Base-by-base conservation (phyloP, 2,888 invertebrate genomes). In the Lasioglossum leucozonium region DNA sequence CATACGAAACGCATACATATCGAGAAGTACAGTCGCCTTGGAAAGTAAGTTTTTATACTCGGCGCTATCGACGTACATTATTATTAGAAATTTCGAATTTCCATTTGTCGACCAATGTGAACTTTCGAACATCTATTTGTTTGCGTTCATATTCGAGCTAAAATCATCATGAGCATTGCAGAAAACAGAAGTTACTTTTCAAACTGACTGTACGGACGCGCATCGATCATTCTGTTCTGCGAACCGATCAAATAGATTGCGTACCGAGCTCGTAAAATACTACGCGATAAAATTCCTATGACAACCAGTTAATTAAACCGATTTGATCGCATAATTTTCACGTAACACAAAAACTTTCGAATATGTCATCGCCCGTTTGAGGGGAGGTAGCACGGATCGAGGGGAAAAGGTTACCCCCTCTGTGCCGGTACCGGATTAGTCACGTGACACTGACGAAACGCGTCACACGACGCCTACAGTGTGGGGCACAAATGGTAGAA, bases 1-100 rank as follows among this genome's bases (percentile, higher is more conserved):
- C 34, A 72, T 44, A 65, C 42, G 42, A 18, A 58, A 78, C 72
- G 62, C 72, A 44, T 47, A 34, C 58, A 62, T 40, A 37, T 67
- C 37, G 18, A 22, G 37, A 67, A 37, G 34, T 62, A 30, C 16
- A 62, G 30, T 62, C 62, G 30, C 30, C 2, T 5, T 26, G 16
- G 16, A 30, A 62, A 62, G 30, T 5, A 5, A 62, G 16, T 30
- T 62, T 13, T 26, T 11, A 4, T 26, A 2, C 26, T 26, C n/a
- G 11, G 1, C n/a, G 1, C 26, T 58, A 58, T 4, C 13, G n/a
- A 4, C 11, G 26, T 26, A 58, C 11, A 55, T 11, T 26, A 4
- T 26, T 26, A 10, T 26, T n/a, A 11, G 3, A n/a, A 11, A 22
- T 26, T 18, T n/a, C 51, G 18, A 51, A 51, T 51, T 55, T 55